Evolutionary conservation across 2,113 vertebrate species (phyloP).

Genomic region (Serinus canaria): DNA sequence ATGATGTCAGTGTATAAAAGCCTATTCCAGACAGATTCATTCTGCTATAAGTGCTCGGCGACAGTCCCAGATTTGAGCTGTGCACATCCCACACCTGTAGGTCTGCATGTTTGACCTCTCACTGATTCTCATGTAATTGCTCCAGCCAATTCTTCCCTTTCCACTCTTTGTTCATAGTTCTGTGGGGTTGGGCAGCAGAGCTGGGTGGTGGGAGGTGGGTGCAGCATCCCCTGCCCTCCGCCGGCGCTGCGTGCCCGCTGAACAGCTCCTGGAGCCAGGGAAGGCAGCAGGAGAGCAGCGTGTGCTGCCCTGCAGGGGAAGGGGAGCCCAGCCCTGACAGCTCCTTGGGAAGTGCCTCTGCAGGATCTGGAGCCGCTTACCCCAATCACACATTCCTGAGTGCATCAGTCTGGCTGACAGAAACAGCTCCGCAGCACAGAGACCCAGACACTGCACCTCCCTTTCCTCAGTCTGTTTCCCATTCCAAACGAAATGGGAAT

Average conservation of each 20-base stretch:
- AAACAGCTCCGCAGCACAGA: not conserved
- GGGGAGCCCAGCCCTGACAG: not conserved
- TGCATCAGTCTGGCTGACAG: not conserved
- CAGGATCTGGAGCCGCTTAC: not conserved
- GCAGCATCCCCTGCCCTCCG: not conserved
- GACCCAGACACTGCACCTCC: not conserved
- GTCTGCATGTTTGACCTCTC: rapidly evolving
- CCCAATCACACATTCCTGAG: rapidly evolving
- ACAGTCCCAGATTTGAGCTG: not conserved
- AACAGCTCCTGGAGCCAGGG: not conserved
- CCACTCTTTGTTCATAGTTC: rapidly evolving
- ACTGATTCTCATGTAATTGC: not conserved
- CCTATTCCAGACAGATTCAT: not conserved
- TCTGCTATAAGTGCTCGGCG: rapidly evolving
- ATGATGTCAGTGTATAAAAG: not conserved
- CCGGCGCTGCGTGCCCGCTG: rapidly evolving
- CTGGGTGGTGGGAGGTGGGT: rapidly evolving
- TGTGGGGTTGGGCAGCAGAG: rapidly evolving
- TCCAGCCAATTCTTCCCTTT: not conserved
- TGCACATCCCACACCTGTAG: not conserved
- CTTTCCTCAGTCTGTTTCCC: not conserved
- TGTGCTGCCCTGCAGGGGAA: not conserved
- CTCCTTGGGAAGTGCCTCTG: not conserved
- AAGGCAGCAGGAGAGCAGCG: not conserved
- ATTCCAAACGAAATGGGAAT: not conserved